A percentile compares a stretch with the other conserved stretches of the same genome.
These are phyloP conservation scores for Zaprionus lachaisei DNA, from an alignment of 1,140 invertebrate genomes.

Conservation along the genomic window DNA sequence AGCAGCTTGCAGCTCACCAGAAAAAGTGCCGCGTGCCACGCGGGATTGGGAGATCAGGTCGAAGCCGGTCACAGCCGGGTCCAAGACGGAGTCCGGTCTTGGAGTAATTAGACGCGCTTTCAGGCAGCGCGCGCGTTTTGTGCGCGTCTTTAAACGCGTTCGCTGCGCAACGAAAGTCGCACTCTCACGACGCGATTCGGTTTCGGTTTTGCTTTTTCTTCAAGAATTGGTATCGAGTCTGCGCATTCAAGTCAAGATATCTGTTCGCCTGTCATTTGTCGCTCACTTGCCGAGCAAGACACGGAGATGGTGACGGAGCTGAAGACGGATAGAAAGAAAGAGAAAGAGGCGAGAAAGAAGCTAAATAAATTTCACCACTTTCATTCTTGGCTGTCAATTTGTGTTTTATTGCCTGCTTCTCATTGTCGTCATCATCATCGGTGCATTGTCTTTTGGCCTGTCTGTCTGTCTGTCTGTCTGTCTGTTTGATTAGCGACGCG, in stretches of 20 bases:
- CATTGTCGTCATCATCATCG: constrained; percentile 58
- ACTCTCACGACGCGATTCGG: constrained; percentile 53
- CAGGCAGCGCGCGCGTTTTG: constrained; percentile 34
- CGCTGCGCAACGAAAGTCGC: constrained; percentile 55
- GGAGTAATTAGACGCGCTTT: constrained; percentile 63
- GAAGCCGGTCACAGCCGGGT: constrained; percentile 17
- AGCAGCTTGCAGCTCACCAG: constrained; percentile 50
- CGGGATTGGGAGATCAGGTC: constrained; percentile 15
- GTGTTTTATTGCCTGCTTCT: constrained; percentile 57
- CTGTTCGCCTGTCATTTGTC: constrained; percentile 60
- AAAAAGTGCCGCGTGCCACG: constrained; percentile 60
- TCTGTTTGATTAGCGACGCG: constrained; percentile 48
- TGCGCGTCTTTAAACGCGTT: constrained; percentile 36
- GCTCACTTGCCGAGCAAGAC: constrained; percentile 55
- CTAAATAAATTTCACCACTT: constrained; percentile 68
- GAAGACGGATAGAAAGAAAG: constrained; percentile 20
- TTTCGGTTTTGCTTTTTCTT: constrained; percentile 53
- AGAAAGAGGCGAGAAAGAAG: constrained; percentile 35
- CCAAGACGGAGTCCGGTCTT: constrained; percentile 7
- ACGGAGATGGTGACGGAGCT: constrained; percentile 15
- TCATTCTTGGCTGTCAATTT: constrained; percentile 70
- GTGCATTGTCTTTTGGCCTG: constrained; percentile 28
- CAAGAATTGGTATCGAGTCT: constrained; percentile 51
- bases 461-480: neutral
- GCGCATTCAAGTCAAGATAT: constrained; percentile 16